Conservation (phyloP, 2,797 vertebrate genomes). For the Natrix natrix region DNA sequence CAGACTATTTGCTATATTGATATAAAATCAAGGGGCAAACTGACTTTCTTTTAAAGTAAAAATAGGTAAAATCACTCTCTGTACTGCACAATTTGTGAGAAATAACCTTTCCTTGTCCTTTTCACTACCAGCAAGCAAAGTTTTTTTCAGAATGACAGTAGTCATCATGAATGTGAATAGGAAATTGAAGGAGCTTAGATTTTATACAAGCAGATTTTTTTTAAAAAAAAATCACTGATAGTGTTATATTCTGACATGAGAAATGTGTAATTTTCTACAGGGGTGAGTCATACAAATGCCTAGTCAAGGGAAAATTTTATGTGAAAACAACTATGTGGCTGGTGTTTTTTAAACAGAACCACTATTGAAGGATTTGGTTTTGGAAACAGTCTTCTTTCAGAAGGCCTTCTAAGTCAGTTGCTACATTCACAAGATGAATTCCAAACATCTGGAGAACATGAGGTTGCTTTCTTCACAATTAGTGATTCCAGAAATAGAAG, state of each 20-base stretch:
- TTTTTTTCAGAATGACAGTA: conserved; percentile 56
- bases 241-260: conserved; percentile 20
- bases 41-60: conserved; percentile 26
- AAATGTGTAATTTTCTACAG: conserved; percentile 17
- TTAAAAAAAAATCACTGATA: neutral
- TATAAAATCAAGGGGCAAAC: neutral
- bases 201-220: conserved; percentile 36
- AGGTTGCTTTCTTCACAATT: neutral
- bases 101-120: conserved; percentile 48
- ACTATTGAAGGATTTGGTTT: neutral
- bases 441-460: neutral
- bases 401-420: neutral
- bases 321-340: conserved; percentile 15
- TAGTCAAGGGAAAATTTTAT: neutral
- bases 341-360: neutral
- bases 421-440: neutral
- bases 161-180: conserved; percentile 58
- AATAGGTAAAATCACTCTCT: conserved; percentile 26
- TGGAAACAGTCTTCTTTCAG: neutral
- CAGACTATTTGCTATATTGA: neutral
- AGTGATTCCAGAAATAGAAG: neutral
- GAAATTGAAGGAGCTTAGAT: conserved; percentile 41
- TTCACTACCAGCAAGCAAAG: conserved; percentile 50
- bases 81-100: conserved; percentile 51
- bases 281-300: neutral